Base-by-base conservation (phyloP, 1,140 invertebrate species). In the Venustaconcha ellipsiformis region DNA sequence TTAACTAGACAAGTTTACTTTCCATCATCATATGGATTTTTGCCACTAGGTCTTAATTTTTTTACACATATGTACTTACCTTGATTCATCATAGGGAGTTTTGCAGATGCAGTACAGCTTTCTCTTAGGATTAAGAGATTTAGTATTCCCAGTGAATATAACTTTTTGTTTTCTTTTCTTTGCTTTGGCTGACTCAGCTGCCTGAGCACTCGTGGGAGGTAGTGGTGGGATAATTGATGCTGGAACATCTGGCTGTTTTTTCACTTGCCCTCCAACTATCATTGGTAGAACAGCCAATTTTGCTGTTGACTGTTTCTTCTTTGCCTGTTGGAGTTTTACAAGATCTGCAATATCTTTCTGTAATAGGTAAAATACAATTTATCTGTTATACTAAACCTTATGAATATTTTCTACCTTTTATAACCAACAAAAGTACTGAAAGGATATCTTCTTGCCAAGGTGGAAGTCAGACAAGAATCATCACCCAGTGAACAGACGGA, bases 81-180 rank as follows among this genome's bases (percentile, higher is more conserved):
- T 88, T 15, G 82, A 95, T 85, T 96, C 95, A 89, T 99, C 97
- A 88, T 98, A 99, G 11, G 96, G 96, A 58, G 95, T 98, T 85
- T 95, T 94, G 88, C 98, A 99, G 26, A 97, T 91, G 88, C 97
- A 99, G 83, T 98, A 95, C 0, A 98, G 90, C 87, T 97, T 97
- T 79, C 84, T 81, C 65, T 83, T 81, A 20, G 83, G 83, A 66
- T 84, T 86, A 1, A 83, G 75, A 56, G 72, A 60, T 57, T 77
- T 82, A 18, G 48, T 64, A n/a, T 64, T 72, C 14, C 65, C 87
- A 15, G 88, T 89, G 4, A 87, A 88, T 26, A 88, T 88, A 58
- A 85, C 82, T 78, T 89, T 88, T 65, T 88, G 87, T 63, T 88
- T 88, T 70, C 87, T 86, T 23, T 83, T 82, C 72, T 78, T 85